Percentiles rank a stretch among this genome's conserved stretches.
These are phyloP conservation scores for Arothron firmamentum DNA, from an alignment of 2,113 vertebrate species.

Conservation along the genomic window DNA sequence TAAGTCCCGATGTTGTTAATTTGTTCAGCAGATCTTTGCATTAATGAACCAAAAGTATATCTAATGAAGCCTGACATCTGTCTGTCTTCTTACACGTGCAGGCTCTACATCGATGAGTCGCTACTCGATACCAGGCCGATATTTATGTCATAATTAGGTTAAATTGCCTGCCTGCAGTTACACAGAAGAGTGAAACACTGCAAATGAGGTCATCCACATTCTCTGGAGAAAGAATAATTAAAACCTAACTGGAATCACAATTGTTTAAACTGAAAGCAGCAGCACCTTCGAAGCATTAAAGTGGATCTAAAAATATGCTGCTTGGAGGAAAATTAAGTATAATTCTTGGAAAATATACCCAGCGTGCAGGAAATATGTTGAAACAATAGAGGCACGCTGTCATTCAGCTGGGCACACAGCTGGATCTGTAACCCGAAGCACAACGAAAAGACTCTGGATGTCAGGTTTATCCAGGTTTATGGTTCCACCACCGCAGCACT, in stretches of 20 bases:
- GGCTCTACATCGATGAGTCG: no score
- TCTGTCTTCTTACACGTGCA: no score
- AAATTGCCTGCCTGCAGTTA: neutral
- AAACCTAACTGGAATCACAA: constrained; percentile 14
- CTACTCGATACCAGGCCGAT: no score
- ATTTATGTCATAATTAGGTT: no score
- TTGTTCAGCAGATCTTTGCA: constrained; percentile 2
- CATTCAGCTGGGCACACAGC: neutral
- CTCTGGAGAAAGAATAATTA: neutral
- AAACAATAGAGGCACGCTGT: neutral
- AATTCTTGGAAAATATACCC: constrained; percentile 12
- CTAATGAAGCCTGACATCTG: constrained; percentile 4
- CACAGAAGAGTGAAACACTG: no score
- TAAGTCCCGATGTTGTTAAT: neutral
- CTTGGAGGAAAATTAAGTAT: constrained; percentile 16
- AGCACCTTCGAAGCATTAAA: constrained; percentile 6
- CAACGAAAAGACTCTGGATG: neutral
- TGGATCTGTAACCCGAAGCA: neutral
- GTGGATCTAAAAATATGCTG: constrained; percentile 5
- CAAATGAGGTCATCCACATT: neutral
- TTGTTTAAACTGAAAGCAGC: constrained; percentile 25
- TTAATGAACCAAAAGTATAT: constrained; percentile 7
- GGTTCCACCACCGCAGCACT: constrained; percentile 16
- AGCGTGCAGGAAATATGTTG: constrained; percentile 7
- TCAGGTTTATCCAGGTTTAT: neutral